Percentiles rank a stretch among this genome's conserved stretches.
Conservation (phyloP, 1,140 invertebrate species). For the Drosophila seguyi region DNA sequence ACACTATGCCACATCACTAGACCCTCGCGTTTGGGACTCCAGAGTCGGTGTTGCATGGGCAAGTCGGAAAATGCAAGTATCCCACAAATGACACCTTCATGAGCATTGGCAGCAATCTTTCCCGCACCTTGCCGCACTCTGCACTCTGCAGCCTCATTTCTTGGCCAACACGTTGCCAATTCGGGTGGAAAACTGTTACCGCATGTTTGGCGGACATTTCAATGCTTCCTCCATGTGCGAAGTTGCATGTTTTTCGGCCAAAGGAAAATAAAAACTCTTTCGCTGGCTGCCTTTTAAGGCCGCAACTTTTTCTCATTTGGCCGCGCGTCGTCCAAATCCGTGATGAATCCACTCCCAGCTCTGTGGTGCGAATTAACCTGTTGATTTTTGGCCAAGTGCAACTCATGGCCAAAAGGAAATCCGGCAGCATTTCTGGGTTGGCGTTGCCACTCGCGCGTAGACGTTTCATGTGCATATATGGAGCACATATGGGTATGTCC, state of each 20-base stretch:
- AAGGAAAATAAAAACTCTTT: conserved; percentile 48
- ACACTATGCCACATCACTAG: conserved; percentile 54
- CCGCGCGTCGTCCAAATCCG: conserved; percentile 19
- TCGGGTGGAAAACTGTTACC: conserved; percentile 51
- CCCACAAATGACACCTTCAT: conserved; percentile 82
- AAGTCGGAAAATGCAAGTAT: conserved; percentile 77
- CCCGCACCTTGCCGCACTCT: background rate
- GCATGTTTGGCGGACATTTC: conserved; percentile 68
- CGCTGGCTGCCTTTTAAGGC: conserved; percentile 72
- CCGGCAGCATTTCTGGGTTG: conserved; percentile 36
- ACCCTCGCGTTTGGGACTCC: conserved; percentile 41
- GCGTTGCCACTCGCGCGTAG: conserved; percentile 28
- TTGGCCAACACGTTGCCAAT: conserved; percentile 66
- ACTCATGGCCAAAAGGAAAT: conserved; percentile 37
- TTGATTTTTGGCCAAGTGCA: conserved; percentile 46
- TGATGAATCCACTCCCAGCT: conserved; percentile 8
- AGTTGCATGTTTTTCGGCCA: conserved; percentile 62
- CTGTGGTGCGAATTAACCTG: conserved; percentile 69
- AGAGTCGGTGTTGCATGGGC: conserved; percentile 47
- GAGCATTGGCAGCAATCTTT: conserved; percentile 57
- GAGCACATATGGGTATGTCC: conserved; percentile 47
- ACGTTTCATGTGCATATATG: conserved; percentile 34
- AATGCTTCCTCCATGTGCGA: conserved; percentile 70
- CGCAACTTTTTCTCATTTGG: conserved; percentile 69
- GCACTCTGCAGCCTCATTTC: conserved; percentile 41